Percentiles rank a stretch among this genome's conserved stretches.
Conservation (phyloP, 2,113 vertebrate genomes). For the Cyprinodon brontotheroides region DNA sequence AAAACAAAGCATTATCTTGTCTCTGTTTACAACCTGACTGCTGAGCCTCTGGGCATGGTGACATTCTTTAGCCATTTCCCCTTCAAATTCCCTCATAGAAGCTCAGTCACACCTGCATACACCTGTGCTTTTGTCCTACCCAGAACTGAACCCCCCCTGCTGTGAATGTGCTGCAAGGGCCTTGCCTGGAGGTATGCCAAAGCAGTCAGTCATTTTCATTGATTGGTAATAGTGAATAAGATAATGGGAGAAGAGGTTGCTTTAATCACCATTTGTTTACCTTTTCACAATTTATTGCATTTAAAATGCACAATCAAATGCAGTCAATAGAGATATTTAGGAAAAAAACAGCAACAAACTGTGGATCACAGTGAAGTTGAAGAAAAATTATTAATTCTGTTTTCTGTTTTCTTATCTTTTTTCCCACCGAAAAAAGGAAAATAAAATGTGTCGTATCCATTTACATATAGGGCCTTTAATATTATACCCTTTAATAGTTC, state of each 20-base stretch:
- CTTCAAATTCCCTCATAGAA: slow-evolving; percentile 33
- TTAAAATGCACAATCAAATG: neutral
- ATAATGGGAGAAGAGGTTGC: slow-evolving; percentile 58
- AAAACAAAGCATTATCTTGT: slow-evolving; percentile 63
- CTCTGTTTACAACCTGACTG: slow-evolving; percentile 49
- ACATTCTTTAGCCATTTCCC: slow-evolving; percentile 48
- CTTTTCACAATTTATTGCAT: slow-evolving; percentile 28
- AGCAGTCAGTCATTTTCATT: slow-evolving; percentile 61
- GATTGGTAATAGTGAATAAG: slow-evolving; percentile 47
- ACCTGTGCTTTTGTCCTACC: slow-evolving; percentile 80
- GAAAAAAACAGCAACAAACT: too few species aligned
- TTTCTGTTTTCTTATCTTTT: too few species aligned
- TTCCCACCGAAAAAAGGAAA: neutral
- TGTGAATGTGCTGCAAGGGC: slow-evolving; percentile 33
- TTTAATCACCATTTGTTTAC: slow-evolving; percentile 55
- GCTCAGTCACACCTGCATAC: slow-evolving; percentile 74
- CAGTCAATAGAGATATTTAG: too few species aligned
- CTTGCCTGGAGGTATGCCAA: slow-evolving; percentile 61
- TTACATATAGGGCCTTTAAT: neutral
- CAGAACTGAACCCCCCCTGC: slow-evolving; percentile 26
- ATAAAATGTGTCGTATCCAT: neutral
- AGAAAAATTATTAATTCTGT: neutral
- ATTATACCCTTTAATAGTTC: neutral
- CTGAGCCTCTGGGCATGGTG: slow-evolving; percentile 52
- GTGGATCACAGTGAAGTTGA: too few species aligned